These are phyloP conservation scores for Molanna angustata DNA, from an alignment of 2,888 invertebrate genomes.

Conservation along the genomic window DNA sequence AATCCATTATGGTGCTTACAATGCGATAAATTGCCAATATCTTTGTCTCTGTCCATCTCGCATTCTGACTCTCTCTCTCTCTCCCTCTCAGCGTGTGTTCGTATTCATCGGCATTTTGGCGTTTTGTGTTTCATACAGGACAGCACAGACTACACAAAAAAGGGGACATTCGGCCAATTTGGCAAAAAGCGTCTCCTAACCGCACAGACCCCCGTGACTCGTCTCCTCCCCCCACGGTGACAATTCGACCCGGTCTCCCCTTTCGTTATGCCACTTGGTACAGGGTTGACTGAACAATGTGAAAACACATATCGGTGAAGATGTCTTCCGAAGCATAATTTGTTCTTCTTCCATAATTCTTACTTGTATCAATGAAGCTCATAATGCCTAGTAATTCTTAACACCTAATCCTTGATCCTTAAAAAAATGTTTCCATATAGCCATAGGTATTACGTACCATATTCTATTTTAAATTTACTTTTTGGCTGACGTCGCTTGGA, in stretches of 20 bases:
- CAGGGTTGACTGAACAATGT: no score
- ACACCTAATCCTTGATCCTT: no score
- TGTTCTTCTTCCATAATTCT: no score
- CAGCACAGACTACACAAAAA: background rate
- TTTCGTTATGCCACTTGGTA: background rate
- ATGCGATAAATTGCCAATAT: background rate
- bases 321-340: no score
- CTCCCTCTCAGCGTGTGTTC: background rate
- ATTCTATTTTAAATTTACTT: no score
- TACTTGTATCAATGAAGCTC: no score
- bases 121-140: background rate
- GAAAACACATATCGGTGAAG: no score
- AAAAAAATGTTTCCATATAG: no score
- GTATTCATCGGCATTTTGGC: background rate
- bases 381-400: no score
- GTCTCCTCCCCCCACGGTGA: background rate
- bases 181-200: conserved; percentile 7
- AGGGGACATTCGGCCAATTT: conserved; percentile 12
- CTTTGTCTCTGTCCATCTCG: background rate
- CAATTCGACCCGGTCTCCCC: no score
- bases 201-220: background rate
- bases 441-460: no score
- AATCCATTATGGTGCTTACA: conserved; percentile 3
- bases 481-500: no score
- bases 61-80: background rate